Conservation (phyloP, 2,888 invertebrate genomes). For the Idaea dimidiata region DNA sequence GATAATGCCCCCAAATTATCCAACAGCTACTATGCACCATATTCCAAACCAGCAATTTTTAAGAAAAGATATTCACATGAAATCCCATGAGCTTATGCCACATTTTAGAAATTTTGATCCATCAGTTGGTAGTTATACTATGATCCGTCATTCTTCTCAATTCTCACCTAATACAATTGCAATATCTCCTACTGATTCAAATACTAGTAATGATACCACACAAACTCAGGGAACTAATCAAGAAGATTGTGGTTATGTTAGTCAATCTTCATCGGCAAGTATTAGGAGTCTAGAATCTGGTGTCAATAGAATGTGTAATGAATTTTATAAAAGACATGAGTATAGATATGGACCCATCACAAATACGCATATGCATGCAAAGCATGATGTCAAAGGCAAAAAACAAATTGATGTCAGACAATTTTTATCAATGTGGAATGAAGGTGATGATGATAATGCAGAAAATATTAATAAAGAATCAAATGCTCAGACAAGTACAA, state of each 20-base stretch:
- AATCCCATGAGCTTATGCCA: slow-evolving; percentile 59
- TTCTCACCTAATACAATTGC: slow-evolving; percentile 69
- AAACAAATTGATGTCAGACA: slow-evolving; percentile 70
- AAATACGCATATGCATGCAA: slow-evolving; percentile 39
- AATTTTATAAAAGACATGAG: slow-evolving; percentile 57
- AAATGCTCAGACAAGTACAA: slow-evolving; percentile 36
- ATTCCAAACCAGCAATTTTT: slow-evolving; percentile 57
- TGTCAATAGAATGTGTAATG: slow-evolving; percentile 51
- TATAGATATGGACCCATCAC: slow-evolving; percentile 51
- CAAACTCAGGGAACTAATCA: slow-evolving; percentile 56
- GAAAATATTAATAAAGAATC: slow-evolving; percentile 51
- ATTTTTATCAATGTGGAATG: slow-evolving; percentile 78
- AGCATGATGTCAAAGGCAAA: slow-evolving; percentile 50
- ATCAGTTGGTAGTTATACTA: slow-evolving; percentile 46
- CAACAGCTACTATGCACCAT: slow-evolving; percentile 53
- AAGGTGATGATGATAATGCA: slow-evolving; percentile 69
- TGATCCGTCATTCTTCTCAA: slow-evolving; percentile 58
- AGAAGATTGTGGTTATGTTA: slow-evolving; percentile 76
- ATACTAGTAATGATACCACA: slow-evolving; percentile 62
- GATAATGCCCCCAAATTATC: slow-evolving; percentile 54
- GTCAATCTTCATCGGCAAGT: slow-evolving; percentile 71
- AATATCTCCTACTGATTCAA: slow-evolving; percentile 73
- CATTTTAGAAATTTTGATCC: slow-evolving; percentile 60
- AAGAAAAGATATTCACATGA: slow-evolving; percentile 57
- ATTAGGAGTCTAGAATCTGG: slow-evolving; percentile 65